Evolutionary conservation across 1,140 invertebrate genomes (phyloP).

Genomic region (Laupala kohalensis): DNA sequence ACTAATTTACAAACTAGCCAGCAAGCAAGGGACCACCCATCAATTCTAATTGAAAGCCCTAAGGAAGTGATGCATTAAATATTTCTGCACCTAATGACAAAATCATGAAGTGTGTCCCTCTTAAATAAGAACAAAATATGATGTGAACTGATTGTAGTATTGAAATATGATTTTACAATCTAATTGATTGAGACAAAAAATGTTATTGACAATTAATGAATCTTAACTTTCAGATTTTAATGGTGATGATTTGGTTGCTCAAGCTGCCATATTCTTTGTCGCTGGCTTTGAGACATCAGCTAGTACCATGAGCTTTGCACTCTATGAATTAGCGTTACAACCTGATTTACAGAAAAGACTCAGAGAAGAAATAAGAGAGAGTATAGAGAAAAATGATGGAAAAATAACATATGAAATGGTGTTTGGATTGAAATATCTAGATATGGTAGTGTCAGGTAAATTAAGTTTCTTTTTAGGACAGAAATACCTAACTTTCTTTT

Average conservation of each 20-base stretch:
- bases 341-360: conserved; percentile 31
- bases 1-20: too few species aligned
- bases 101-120: too few species aligned
- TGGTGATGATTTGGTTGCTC: conserved; percentile 15
- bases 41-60: too few species aligned
- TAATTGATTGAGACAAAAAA: too few species aligned
- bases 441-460: conserved; percentile 25
- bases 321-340: conserved; percentile 26
- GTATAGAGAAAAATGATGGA: conserved; percentile 12
- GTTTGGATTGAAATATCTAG: neutral
- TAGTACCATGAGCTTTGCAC: conserved; percentile 24
- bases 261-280: conserved; percentile 23
- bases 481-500: neutral
- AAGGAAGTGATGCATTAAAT: too few species aligned
- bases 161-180: too few species aligned
- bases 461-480: conserved; percentile 12
- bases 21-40: too few species aligned
- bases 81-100: too few species aligned
- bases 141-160: too few species aligned
- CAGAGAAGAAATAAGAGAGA: conserved; percentile 27
- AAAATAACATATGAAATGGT: conserved; percentile 8
- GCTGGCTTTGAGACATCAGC: conserved; percentile 36
- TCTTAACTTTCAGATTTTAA: conserved; percentile 3
- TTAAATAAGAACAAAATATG: too few species aligned
- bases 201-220: too few species aligned